Conservation (phyloP, 2,113 vertebrate species). For the Mustelus asterias region DNA sequence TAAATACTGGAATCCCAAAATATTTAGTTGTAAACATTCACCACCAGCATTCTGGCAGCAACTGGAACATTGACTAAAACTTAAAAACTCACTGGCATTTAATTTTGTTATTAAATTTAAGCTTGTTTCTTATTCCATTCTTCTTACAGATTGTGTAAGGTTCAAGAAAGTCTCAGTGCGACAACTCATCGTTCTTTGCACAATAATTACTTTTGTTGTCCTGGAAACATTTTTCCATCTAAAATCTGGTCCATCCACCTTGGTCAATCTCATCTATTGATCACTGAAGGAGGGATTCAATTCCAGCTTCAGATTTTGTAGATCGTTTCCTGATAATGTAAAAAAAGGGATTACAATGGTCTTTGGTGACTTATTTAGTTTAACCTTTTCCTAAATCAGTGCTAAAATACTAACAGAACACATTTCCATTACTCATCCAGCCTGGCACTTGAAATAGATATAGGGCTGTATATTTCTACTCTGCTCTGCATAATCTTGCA, state of each 20-base stretch:
- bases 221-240: background rate
- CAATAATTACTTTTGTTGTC: background rate
- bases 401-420: background rate
- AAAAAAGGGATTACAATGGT: background rate
- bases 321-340: conserved; percentile 80
- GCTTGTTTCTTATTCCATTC: background rate
- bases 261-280: conserved; percentile 42
- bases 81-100: background rate
- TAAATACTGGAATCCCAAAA: background rate
- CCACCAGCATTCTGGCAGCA: background rate
- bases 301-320: conserved; percentile 77
- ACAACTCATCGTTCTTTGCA: background rate
- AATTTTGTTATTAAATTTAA: background rate
- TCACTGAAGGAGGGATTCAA: conserved; percentile 91
- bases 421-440: background rate
- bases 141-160: background rate
- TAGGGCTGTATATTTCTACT: background rate
- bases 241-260: background rate
- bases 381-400: background rate
- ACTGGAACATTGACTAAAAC: conserved; percentile 1
- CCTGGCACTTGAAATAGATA: background rate
- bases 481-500: background rate
- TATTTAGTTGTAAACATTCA: conserved; percentile 18
- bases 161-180: background rate
- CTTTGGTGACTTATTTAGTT: background rate